Conservation (phyloP, 2,888 invertebrate genomes). For the Apomyelois bistriatella region DNA sequence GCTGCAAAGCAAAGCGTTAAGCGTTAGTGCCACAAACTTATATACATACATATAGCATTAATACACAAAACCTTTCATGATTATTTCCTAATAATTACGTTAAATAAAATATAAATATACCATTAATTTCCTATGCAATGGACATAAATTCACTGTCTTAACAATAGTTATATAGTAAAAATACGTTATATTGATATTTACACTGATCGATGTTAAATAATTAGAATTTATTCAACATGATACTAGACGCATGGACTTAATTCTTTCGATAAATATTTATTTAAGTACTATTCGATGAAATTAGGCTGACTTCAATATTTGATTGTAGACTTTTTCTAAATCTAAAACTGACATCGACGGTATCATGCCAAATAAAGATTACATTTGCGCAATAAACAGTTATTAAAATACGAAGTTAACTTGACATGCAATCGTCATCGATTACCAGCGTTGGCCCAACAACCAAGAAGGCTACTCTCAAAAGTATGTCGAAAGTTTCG, state of each 20-base stretch:
- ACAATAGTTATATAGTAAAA: constrained; percentile 46
- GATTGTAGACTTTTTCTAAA: constrained; percentile 7
- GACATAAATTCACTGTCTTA: constrained; percentile 57
- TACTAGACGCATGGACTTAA: constrained; percentile 13
- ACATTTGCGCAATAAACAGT: constrained; percentile 33
- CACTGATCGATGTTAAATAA: constrained; percentile 47
- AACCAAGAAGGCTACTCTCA: constrained; percentile 7
- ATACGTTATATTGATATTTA: constrained; percentile 55
- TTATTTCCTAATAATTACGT: constrained; percentile 49
- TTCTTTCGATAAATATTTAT: constrained; percentile 8
- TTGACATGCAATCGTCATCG: constrained; percentile 56
- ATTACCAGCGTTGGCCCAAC: constrained; percentile 30
- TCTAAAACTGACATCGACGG: constrained; percentile 22
- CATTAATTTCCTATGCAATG: constrained; percentile 47
- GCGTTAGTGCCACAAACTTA: constrained; percentile 57
- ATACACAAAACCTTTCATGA: constrained; percentile 52
- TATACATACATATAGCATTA: constrained; percentile 56
- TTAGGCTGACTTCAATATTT: constrained; percentile 1
- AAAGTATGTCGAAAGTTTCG: not conserved
- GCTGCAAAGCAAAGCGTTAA: constrained; percentile 55
- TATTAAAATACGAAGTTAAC: constrained; percentile 39
- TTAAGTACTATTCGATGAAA: constrained; percentile 4
- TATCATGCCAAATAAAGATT: constrained; percentile 32
- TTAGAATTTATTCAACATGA: constrained; percentile 33
- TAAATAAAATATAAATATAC: constrained; percentile 52